Percentiles rank a stretch among this genome's conserved stretches.
phyloP scores from a whole-genome alignment of 2,113 vertebrate species.

The Calidris pygmaea region DNA sequence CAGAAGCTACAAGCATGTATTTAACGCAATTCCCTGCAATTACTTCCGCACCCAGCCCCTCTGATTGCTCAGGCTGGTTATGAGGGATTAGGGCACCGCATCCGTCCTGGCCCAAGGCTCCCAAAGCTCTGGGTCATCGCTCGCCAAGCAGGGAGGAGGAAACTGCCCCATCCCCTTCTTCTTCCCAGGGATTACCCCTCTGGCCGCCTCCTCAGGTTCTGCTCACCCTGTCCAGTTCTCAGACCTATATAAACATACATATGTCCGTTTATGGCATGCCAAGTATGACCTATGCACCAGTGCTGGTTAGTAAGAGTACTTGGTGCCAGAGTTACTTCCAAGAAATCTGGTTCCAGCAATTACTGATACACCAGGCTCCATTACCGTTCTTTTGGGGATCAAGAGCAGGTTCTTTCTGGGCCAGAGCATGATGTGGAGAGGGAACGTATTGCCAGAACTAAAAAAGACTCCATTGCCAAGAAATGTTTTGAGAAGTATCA shows the following conservation, averaged over 20 bases:
- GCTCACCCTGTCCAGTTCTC: not conserved
- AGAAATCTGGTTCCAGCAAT: not conserved
- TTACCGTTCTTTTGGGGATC: not conserved
- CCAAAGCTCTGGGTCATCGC: rapidly evolving
- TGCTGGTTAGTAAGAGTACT: not conserved
- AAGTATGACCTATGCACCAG: not conserved
- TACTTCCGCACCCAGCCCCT: not conserved
- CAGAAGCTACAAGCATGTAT: not conserved
- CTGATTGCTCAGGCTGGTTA: not conserved
- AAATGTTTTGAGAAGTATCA: not conserved
- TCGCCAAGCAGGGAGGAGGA: not conserved
- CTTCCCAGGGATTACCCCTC: not conserved
- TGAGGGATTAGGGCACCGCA: rapidly evolving
- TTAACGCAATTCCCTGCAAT: not conserved
- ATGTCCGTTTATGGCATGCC: not conserved
- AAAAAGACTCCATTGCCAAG: not conserved
- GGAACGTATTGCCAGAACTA: not conserved
- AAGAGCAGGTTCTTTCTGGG: not conserved
- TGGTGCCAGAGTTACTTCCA: not conserved
- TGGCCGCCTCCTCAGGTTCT: not conserved
- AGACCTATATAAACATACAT: not conserved
- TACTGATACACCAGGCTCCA: not conserved
- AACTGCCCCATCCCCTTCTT: not conserved
- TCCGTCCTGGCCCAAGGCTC: not conserved
- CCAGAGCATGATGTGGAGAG: not conserved